Conservation (phyloP, 2,888 invertebrate species). For the Drosophila gaucha region DNA sequence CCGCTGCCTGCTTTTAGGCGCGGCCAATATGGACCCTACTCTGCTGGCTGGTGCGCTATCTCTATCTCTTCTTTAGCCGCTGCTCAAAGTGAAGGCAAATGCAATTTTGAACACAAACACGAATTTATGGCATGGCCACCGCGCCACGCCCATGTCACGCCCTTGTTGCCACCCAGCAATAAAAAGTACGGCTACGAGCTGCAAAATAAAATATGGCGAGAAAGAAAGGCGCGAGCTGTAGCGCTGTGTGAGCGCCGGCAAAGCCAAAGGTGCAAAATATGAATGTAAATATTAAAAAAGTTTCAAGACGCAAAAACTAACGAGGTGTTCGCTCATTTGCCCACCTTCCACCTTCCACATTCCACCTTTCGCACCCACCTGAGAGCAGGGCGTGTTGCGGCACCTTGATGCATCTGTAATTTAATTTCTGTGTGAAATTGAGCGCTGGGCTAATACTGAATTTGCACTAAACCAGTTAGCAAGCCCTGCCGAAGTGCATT, state of each 20-base stretch:
- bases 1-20: slow-evolving; percentile 75
- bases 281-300: slow-evolving; percentile 82
- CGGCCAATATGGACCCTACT: slow-evolving; percentile 58
- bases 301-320: slow-evolving; percentile 75
- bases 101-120: slow-evolving; percentile 79
- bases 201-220: slow-evolving; percentile 13
- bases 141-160: neutral
- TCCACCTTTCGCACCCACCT: neutral
- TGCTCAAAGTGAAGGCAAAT: slow-evolving; percentile 75
- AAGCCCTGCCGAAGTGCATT: slow-evolving; percentile 35
- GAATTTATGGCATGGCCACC: slow-evolving; percentile 60
- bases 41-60: neutral
- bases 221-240: slow-evolving; percentile 10
- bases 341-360: slow-evolving; percentile 9
- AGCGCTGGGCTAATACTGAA: slow-evolving; percentile 78
- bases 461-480: slow-evolving; percentile 76
- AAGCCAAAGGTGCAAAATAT: slow-evolving; percentile 77
- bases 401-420: slow-evolving; percentile 74
- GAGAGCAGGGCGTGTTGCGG: slow-evolving; percentile 21
- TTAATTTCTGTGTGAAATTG: slow-evolving; percentile 75
- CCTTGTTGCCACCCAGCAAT: neutral
- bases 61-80: slow-evolving; percentile 26
- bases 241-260: slow-evolving; percentile 33
- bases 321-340: slow-evolving; percentile 78
- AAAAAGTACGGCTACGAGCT: slow-evolving; percentile 25